These are phyloP conservation scores for Squalus acanthias DNA, from an alignment of 2,797 vertebrate species.

Conservation along the genomic window DNA sequence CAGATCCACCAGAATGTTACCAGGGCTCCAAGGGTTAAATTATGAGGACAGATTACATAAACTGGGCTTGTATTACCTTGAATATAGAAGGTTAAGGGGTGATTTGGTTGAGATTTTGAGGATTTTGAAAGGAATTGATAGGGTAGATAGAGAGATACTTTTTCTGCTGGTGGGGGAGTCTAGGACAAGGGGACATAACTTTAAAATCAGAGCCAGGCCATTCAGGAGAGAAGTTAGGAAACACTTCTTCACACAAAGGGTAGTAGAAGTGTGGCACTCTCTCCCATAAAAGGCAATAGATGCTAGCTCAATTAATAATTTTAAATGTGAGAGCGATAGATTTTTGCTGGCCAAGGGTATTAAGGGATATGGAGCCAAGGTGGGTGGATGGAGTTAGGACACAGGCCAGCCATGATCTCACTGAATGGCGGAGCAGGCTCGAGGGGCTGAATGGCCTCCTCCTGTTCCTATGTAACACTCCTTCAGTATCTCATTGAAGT, in stretches of 20 bases:
- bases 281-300: not conserved
- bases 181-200: not conserved
- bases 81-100: not conserved
- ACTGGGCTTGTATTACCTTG: not conserved
- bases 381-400: not conserved
- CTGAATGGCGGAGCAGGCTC: not conserved
- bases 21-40: not conserved
- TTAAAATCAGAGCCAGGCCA: not conserved
- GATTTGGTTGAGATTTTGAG: not conserved
- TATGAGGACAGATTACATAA: not conserved
- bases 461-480: not conserved
- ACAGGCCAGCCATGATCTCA: not conserved
- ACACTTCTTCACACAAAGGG: not conserved
- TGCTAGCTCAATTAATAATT: no score
- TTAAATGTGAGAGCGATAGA: not conserved
- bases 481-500: not conserved
- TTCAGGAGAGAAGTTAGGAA: not conserved
- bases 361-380: not conserved
- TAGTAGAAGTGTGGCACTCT: not conserved
- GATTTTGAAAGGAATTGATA: not conserved
- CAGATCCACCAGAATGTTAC: no score
- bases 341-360: not conserved
- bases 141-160: no score
- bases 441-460: not conserved
- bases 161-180: not conserved